A percentile compares a stretch with the other conserved stretches of the same genome.
Evolutionary conservation across 1,140 invertebrate genomes (phyloP).

Genomic region (Hestina assimilis): DNA sequence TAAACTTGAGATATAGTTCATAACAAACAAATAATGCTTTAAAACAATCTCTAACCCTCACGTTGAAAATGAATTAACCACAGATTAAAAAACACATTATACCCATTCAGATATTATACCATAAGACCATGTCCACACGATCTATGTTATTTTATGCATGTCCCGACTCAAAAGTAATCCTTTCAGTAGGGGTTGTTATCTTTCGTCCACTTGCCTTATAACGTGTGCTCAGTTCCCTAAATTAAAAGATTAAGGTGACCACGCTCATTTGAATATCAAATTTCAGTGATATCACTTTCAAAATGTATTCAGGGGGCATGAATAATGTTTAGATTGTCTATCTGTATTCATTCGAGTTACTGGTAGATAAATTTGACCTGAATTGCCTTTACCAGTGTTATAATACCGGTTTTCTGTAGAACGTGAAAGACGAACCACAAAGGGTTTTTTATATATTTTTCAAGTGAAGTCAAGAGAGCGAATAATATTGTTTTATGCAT

Average conservation of each 20-base stretch:
- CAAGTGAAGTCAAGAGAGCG: background rate
- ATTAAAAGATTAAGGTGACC: conserved; percentile 43
- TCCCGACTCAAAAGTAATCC: conserved; percentile 22
- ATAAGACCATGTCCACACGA: conserved; percentile 1
- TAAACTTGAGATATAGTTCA: too few relatives aligned
- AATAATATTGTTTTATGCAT: background rate
- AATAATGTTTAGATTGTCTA: conserved; percentile 25
- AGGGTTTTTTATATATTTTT: too few relatives aligned
- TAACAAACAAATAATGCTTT: too few relatives aligned
- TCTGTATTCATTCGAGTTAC: conserved; percentile 1
- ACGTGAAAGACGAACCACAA: too few relatives aligned
- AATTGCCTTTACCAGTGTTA: background rate
- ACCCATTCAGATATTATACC: conserved; percentile 12
- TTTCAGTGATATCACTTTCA: conserved; percentile 25
- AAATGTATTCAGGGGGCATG: conserved; percentile 8
- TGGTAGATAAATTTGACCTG: background rate
- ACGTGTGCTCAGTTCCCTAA: conserved; percentile 20
- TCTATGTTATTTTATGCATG: conserved; percentile 25
- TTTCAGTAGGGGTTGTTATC: conserved; percentile 30
- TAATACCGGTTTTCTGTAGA: background rate
- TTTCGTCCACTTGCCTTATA: conserved; percentile 21
- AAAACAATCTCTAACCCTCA: background rate
- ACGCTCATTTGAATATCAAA: conserved; percentile 40
- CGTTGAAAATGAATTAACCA: background rate
- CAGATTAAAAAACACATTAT: background rate